Evolutionary conservation across 2,113 vertebrate genomes (phyloP).

Genomic region (Oryctolagus cuniculus): DNA sequence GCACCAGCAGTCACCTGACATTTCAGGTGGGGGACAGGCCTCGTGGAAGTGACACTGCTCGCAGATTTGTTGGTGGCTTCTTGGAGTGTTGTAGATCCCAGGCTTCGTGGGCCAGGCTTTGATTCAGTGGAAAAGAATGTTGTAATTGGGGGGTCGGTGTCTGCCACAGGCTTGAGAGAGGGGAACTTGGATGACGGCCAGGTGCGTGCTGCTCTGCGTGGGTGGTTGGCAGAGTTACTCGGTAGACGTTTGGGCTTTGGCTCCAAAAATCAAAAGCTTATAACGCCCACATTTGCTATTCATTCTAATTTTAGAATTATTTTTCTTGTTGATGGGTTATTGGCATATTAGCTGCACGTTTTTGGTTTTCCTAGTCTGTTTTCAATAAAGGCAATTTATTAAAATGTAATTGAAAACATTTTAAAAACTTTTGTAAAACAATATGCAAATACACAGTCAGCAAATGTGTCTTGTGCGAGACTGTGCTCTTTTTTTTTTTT

Average conservation of each 20-base stretch:
- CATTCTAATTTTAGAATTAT: background rate
- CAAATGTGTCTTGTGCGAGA: background rate
- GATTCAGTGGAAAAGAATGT: background rate
- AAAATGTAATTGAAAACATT: background rate
- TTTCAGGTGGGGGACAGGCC: background rate
- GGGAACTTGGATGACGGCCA: background rate
- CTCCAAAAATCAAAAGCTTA: conserved; percentile 19
- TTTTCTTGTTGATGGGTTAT: conserved; percentile 23
- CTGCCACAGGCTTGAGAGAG: background rate
- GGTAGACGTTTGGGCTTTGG: background rate
- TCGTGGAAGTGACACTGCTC: background rate
- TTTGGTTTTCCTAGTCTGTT: conserved; percentile 4
- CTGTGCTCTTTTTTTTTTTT: no score
- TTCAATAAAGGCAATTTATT: conserved; percentile 14
- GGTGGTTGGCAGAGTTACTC: background rate
- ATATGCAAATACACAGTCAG: conserved; percentile 4
- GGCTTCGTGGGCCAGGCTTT: background rate
- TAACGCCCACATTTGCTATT: background rate
- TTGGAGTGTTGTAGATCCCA: background rate
- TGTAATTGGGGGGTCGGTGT: background rate
- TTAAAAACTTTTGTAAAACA: conserved; percentile 46
- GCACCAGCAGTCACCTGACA: background rate
- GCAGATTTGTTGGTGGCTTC: background rate
- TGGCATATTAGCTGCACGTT: background rate
- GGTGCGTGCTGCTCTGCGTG: background rate